A percentile compares a stretch with the other conserved stretches of the same genome.
Evolutionary conservation across 2,888 invertebrate genomes (phyloP).

Genomic region (Temnothorax ravouxi): DNA sequence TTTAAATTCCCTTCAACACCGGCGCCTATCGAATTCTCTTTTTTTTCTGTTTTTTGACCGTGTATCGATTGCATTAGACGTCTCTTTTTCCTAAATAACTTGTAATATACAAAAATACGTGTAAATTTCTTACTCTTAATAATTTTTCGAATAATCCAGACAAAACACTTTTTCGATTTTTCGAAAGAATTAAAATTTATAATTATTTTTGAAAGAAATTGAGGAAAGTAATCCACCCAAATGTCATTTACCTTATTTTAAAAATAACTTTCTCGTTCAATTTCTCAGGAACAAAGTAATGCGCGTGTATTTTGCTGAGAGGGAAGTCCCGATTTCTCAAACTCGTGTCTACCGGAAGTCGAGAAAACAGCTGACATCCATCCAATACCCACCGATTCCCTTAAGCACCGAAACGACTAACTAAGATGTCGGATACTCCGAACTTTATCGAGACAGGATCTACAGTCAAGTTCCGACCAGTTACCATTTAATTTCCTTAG

Average conservation of each 20-base stretch:
- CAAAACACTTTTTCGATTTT: not conserved
- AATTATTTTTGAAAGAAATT: not conserved
- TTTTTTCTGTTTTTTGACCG: not conserved
- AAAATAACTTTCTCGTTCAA: not conserved
- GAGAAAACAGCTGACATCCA: constrained; percentile 38
- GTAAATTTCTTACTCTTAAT: not conserved
- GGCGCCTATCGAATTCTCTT: constrained; percentile 2
- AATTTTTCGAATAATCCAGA: not conserved
- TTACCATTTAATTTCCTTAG: constrained; percentile 48
- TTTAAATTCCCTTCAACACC: constrained; percentile 42
- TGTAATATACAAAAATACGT: not conserved
- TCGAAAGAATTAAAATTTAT: not conserved
- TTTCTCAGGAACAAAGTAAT: not conserved
- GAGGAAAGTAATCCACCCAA: not conserved
- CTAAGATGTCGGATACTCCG: constrained; percentile 51
- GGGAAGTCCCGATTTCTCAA: not conserved
- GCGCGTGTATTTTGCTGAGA: not conserved
- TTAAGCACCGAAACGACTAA: constrained; percentile 52
- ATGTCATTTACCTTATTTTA: not conserved
- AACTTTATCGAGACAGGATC: constrained; percentile 60
- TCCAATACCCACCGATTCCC: constrained; percentile 22
- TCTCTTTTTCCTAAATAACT: not conserved
- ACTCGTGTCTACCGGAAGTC: constrained; percentile 24
- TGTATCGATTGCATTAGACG: not conserved
- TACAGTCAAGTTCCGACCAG: constrained; percentile 39